Evolutionary conservation across 2,113 vertebrate species (phyloP).

Genomic region (Arvicanthis niloticus): DNA sequence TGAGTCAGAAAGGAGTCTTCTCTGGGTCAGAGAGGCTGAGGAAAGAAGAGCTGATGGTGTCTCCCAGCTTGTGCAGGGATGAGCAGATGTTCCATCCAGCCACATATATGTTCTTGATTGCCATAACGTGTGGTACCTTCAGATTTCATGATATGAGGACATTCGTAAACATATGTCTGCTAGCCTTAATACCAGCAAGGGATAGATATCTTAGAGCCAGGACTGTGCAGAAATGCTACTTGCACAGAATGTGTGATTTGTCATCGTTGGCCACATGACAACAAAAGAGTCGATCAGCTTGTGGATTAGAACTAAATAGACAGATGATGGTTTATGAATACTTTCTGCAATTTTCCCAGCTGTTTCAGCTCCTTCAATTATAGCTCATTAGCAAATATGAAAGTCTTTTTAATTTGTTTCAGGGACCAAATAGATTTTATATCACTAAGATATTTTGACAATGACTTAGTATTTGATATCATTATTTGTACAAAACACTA

Average conservation of each 20-base stretch:
- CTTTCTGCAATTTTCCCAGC: background rate
- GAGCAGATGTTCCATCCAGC: too few relatives aligned
- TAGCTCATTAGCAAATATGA: background rate
- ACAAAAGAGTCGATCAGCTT: background rate
- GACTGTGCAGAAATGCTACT: background rate
- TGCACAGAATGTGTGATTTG: background rate
- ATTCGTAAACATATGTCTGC: background rate
- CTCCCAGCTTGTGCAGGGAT: too few relatives aligned
- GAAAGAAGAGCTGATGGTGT: too few relatives aligned
- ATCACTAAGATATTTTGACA: background rate
- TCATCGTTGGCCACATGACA: background rate
- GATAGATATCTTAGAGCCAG: background rate
- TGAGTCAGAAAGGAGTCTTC: too few relatives aligned
- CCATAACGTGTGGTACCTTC: background rate
- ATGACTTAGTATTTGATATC: background rate
- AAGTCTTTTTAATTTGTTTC: background rate
- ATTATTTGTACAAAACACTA: background rate
- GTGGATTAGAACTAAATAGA: background rate
- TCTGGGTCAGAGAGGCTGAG: too few relatives aligned
- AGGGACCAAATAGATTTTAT: background rate
- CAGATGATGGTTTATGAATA: background rate
- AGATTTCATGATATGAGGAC: slow-evolving; percentile 21
- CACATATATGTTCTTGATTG: too few relatives aligned
- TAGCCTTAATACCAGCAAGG: background rate
- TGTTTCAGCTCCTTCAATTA: background rate